Base-by-base conservation (phyloP, 2,888 invertebrate species). In the Leptarthrus brevirostris region DNA sequence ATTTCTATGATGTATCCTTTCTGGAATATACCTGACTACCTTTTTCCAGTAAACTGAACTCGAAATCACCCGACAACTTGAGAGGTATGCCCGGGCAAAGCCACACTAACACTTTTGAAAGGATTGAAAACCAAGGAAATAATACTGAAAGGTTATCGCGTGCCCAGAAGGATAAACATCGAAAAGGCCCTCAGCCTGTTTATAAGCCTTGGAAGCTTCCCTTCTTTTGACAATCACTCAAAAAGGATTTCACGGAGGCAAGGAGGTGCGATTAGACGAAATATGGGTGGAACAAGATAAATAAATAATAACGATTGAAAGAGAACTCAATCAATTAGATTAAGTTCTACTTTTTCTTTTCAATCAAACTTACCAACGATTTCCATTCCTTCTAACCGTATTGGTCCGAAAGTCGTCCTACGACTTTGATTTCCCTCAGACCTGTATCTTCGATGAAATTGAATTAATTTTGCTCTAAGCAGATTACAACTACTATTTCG, bases 101-200 rank as follows among this genome's bases (percentile, higher is more conserved):
- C 16, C 30, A 34, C 18, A 52, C 52, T 6, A 6, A 52, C 16
- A 18, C 66, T 16, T 12, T 14, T 10, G 6, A 30, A 69, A 69
- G 69, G 34, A 49, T 69, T 69, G 52, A 49, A 30, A 6, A 18
- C 30, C 12, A 34, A 69, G 52, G 66, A 52, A 69, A 69, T 69
- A 69, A 69, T 44, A 52, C 52, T 69, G 69, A 52, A 69, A 69
- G 69, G 69, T 52, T 69, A 69, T 69, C 69, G 69, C 69, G 69
- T 69, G 69, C 69, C 69, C 34, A 26, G 30, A 14, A 69, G 69
- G 52, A 52, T 69, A 69, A 64, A 47, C 24, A 64, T 47, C 44
- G 30, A 52, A 49, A 49, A 52, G 49, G 52, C 49, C 66, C 52
- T 16, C 24, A 5, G 24, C 47, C 26, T 26, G 10, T 24, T 5